Evolutionary conservation across 2,888 invertebrate genomes (phyloP).

Genomic region (Dastarcus helophoroides): DNA sequence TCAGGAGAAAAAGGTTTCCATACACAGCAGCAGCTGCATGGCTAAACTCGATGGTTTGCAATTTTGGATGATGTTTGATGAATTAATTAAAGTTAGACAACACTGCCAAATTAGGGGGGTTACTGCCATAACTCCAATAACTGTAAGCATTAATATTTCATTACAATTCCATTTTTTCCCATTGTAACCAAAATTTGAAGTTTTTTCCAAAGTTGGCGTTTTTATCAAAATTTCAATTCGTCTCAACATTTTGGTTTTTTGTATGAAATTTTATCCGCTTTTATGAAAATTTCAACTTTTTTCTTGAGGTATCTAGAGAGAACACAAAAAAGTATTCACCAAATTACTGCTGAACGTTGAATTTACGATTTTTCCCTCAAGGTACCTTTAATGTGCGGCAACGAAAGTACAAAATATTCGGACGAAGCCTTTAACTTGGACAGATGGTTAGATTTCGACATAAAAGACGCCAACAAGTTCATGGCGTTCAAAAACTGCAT

Average conservation of each 20-base stretch:
- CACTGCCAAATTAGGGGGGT: constrained; percentile 65
- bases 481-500: constrained; percentile 20
- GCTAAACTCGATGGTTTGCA: constrained; percentile 38
- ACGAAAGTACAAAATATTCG: constrained; percentile 18
- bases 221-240: too few species aligned
- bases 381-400: constrained; percentile 25
- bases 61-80: constrained; percentile 82
- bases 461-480: constrained; percentile 15
- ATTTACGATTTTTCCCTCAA: constrained; percentile 12
- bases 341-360: background rate
- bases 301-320: background rate
- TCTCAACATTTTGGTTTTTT: too few species aligned
- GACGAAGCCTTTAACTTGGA: constrained; percentile 23
- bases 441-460: constrained; percentile 27
- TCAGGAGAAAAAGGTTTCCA: constrained; percentile 46
- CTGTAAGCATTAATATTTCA: constrained; percentile 40
- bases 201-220: too few species aligned
- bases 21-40: constrained; percentile 53
- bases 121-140: constrained; percentile 70
- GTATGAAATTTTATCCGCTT: too few species aligned
- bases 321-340: background rate
- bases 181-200: too few species aligned
- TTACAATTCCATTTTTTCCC: constrained; percentile 1
- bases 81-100: constrained; percentile 61
- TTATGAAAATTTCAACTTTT: too few species aligned